These are phyloP conservation scores for Zhuqinia jingwanae DNA, from an alignment of 2,888 invertebrate species.

Conservation along the genomic window DNA sequence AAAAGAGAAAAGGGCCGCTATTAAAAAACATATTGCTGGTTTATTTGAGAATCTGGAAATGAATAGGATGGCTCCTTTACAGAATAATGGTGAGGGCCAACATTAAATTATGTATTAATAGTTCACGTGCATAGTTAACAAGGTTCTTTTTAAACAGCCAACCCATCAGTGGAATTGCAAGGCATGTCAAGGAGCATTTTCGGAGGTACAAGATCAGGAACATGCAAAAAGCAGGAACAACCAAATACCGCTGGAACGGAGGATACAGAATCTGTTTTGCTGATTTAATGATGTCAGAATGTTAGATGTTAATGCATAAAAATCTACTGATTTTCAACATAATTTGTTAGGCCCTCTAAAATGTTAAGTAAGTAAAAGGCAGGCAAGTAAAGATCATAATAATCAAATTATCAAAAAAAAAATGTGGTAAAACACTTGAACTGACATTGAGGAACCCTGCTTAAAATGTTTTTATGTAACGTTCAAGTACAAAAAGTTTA, in stretches of 20 bases:
- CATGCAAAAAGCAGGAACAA: background rate
- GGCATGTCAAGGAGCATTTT: background rate
- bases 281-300: too few relatives aligned
- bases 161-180: background rate
- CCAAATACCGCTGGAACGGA: constrained; percentile 27
- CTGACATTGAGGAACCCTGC: too few relatives aligned
- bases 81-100: background rate
- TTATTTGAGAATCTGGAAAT: background rate
- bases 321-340: too few relatives aligned
- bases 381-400: too few relatives aligned
- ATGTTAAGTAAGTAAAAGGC: too few relatives aligned
- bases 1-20: constrained; percentile 49
- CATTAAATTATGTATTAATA: background rate
- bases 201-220: background rate
- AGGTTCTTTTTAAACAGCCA: background rate
- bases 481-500: too few relatives aligned
- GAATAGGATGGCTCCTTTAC: background rate
- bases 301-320: too few relatives aligned
- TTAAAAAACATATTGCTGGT: background rate
- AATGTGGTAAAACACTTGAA: too few relatives aligned
- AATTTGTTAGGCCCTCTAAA: too few relatives aligned
- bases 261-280: too few relatives aligned
- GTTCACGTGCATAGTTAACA: background rate
- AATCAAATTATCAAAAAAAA: too few relatives aligned
- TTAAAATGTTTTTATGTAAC: too few relatives aligned